Conservation (phyloP, 2,888 invertebrate species). For the Apamea anceps region DNA sequence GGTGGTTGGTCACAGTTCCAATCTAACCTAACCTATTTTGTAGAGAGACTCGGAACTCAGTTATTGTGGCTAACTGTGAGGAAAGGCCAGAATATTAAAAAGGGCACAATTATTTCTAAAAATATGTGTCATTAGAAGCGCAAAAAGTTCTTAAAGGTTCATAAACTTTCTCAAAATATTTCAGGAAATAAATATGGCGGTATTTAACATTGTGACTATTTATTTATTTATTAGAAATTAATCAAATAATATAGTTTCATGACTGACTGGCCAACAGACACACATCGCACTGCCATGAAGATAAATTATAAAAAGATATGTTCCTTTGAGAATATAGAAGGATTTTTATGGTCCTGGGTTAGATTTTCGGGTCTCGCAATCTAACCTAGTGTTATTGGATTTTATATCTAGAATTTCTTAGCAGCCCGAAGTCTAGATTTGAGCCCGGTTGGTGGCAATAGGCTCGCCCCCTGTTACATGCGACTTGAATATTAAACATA, state of each 20-base stretch:
- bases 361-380: not conserved
- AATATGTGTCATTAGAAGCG: not conserved
- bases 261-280: not conserved
- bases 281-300: not conserved
- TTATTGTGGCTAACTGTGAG: not conserved
- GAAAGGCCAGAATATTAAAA: not conserved
- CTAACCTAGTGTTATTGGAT: not conserved
- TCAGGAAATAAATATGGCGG: not conserved
- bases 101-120: not conserved
- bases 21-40: not conserved
- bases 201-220: not conserved
- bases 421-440: too few species aligned
- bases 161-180: not conserved
- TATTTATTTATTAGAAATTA: conserved; percentile 4
- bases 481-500: too few species aligned
- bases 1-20: not conserved
- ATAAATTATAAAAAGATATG: not conserved
- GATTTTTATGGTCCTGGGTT: not conserved
- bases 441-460: too few species aligned
- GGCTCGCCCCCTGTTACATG: too few species aligned
- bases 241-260: conserved; percentile 5
- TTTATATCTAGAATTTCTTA: too few species aligned
- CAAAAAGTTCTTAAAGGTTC: not conserved
- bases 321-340: not conserved
- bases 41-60: not conserved